phyloP scores from a whole-genome alignment of 1,140 invertebrate species.

The Drosophila subobscura region DNA sequence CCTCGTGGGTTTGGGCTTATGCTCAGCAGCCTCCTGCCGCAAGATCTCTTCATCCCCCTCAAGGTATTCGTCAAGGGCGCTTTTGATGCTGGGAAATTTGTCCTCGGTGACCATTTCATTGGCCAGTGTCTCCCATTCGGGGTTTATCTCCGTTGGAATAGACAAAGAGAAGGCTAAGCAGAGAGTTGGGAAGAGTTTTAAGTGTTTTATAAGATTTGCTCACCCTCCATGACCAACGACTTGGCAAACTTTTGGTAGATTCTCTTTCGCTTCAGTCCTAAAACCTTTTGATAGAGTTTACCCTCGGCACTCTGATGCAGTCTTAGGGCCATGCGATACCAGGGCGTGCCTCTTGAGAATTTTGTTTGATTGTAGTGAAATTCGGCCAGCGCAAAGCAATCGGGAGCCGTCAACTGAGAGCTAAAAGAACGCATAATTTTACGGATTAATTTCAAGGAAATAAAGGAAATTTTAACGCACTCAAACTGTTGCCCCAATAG shows the following conservation, averaged over 20 bases:
- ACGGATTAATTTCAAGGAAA: too few species aligned
- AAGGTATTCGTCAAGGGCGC: slow-evolving; percentile 39
- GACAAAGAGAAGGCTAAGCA: slow-evolving; percentile 15
- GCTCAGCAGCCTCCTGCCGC: slow-evolving; percentile 17
- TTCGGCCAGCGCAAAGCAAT: slow-evolving; percentile 37
- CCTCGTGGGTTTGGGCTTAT: slow-evolving; percentile 17
- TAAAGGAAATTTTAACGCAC: neutral
- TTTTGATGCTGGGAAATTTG: slow-evolving; percentile 31
- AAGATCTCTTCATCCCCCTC: slow-evolving; percentile 40
- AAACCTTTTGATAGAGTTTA: slow-evolving; percentile 27
- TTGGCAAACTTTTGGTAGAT: slow-evolving; percentile 43
- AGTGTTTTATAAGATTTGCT: neutral
- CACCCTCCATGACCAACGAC: slow-evolving; percentile 39
- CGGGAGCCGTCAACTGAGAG: slow-evolving; percentile 22
- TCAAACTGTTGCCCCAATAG: slow-evolving; percentile 33
- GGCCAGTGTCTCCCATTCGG: slow-evolving; percentile 8
- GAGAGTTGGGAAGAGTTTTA: neutral
- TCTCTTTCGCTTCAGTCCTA: slow-evolving; percentile 26
- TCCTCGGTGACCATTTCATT: slow-evolving; percentile 2
- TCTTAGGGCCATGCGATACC: slow-evolving; percentile 50
- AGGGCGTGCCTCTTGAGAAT: slow-evolving; percentile 34
- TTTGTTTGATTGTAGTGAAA: slow-evolving; percentile 27
- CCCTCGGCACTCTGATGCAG: slow-evolving; percentile 18
- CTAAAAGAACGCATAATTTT: neutral
- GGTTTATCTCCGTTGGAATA: neutral